Conservation (phyloP, 2,113 vertebrate genomes). For the Taxidea taxus region DNA sequence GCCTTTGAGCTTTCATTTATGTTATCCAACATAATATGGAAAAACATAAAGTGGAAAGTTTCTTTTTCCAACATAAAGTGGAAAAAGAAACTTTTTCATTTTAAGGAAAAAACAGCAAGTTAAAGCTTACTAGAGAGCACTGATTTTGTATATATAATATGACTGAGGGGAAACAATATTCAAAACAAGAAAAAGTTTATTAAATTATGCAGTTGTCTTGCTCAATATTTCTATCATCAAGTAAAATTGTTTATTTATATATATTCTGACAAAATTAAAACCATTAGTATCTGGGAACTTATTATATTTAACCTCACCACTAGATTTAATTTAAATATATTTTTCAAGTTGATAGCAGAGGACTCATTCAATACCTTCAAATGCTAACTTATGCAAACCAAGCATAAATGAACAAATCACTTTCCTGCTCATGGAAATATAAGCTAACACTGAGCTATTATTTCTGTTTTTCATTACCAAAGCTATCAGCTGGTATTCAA, state of each 20-base stretch:
- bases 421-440: not conserved
- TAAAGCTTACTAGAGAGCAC: not conserved
- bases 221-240: not conserved
- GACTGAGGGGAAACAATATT: not conserved
- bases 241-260: not conserved
- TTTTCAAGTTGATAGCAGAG: not conserved
- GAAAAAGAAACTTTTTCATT: not conserved
- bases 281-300: not conserved
- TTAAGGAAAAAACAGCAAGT: not conserved
- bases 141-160: not conserved
- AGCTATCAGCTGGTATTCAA: not conserved
- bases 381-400: not conserved
- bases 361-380: not conserved
- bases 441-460: not conserved
- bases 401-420: slow-evolving; percentile 11
- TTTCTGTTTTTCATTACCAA: slow-evolving; percentile 19
- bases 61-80: no score
- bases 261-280: not conserved
- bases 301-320: not conserved
- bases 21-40: not conserved
- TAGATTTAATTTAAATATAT: slow-evolving; percentile 17
- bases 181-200: not conserved
- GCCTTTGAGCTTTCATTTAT: not conserved
- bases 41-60: no score
- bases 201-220: not conserved